Evolutionary conservation across 2,888 invertebrate genomes (phyloP).

Genomic region (Drosophila kambysellisi): DNA sequence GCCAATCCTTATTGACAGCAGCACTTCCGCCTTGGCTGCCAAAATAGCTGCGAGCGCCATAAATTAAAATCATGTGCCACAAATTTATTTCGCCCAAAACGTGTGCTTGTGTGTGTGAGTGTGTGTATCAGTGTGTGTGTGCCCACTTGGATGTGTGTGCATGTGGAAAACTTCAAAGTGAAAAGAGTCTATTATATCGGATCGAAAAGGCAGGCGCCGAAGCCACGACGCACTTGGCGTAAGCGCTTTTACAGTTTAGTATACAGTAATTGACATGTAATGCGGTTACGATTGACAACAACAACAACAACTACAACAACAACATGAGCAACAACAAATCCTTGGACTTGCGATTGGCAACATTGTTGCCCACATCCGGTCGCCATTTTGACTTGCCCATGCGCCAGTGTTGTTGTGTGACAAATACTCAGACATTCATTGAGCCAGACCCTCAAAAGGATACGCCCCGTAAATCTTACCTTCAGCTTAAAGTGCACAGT

Average conservation of each 20-base stretch:
- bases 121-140: slow-evolving; percentile 15
- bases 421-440: slow-evolving; percentile 62
- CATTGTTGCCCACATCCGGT: slow-evolving; percentile 66
- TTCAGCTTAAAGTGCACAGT: slow-evolving; percentile 42
- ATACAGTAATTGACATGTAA: slow-evolving; percentile 79
- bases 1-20: slow-evolving; percentile 80
- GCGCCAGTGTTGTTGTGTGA: slow-evolving; percentile 47
- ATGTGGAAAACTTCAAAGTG: slow-evolving; percentile 57
- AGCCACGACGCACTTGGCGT: slow-evolving; percentile 62
- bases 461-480: slow-evolving; percentile 52
- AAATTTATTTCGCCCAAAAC: slow-evolving; percentile 58
- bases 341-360: slow-evolving; percentile 44
- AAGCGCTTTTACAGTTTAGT: slow-evolving; percentile 74
- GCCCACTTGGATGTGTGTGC: neutral
- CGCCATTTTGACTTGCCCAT: slow-evolving; percentile 56
- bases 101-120: slow-evolving; percentile 23
- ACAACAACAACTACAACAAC: slow-evolving; percentile 45
- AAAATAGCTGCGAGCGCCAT: slow-evolving; percentile 79
- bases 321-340: slow-evolving; percentile 14
- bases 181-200: slow-evolving; percentile 56
- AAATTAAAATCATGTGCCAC: slow-evolving; percentile 79
- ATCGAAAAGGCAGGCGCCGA: slow-evolving; percentile 50
- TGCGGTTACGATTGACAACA: slow-evolving; percentile 78
- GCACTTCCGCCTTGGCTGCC: slow-evolving; percentile 80
- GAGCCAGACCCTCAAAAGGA: slow-evolving; percentile 37